Evolutionary conservation across 2,888 invertebrate species (phyloP).

Genomic region (Agonopterix heracliana): DNA sequence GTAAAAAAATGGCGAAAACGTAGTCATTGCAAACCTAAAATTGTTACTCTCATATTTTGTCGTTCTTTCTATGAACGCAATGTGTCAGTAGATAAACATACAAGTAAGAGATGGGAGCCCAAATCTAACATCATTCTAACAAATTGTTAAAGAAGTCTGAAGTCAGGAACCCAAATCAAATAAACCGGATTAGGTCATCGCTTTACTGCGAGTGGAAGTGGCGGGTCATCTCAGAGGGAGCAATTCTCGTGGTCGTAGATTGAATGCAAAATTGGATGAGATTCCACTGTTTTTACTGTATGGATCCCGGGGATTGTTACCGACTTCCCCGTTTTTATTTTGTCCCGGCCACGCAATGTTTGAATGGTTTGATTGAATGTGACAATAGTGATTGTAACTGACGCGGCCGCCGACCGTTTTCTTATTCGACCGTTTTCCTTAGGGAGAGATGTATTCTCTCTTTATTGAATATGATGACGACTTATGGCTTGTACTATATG

Average conservation of each 20-base stretch:
- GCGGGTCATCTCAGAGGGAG: slow-evolving; percentile 72
- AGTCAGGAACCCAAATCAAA: slow-evolving; percentile 69
- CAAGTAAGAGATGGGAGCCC: slow-evolving; percentile 6
- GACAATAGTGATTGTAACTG: slow-evolving; percentile 67
- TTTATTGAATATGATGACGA: slow-evolving; percentile 34
- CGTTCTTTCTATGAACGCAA: background rate
- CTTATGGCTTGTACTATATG: slow-evolving; percentile 26
- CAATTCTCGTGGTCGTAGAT: slow-evolving; percentile 73
- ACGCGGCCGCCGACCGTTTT: slow-evolving; percentile 21
- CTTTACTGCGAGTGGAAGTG: slow-evolving; percentile 69
- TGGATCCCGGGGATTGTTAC: slow-evolving; percentile 53
- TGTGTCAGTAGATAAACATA: background rate
- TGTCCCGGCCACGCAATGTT: slow-evolving; percentile 52
- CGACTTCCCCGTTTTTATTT: slow-evolving; percentile 54
- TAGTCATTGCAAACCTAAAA: too few relatives aligned
- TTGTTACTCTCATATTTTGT: too few relatives aligned
- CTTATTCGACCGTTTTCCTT: slow-evolving; percentile 31
- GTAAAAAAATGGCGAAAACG: too few relatives aligned
- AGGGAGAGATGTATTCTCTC: slow-evolving; percentile 36
- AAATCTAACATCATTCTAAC: slow-evolving; percentile 44
- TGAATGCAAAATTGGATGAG: slow-evolving; percentile 76
- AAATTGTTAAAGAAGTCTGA: slow-evolving; percentile 57
- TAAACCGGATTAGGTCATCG: slow-evolving; percentile 74
- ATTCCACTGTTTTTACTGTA: slow-evolving; percentile 69
- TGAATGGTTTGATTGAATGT: slow-evolving; percentile 70